Evolutionary conservation across 2,888 invertebrate species (phyloP).

Genomic region (Tillus elongatus): DNA sequence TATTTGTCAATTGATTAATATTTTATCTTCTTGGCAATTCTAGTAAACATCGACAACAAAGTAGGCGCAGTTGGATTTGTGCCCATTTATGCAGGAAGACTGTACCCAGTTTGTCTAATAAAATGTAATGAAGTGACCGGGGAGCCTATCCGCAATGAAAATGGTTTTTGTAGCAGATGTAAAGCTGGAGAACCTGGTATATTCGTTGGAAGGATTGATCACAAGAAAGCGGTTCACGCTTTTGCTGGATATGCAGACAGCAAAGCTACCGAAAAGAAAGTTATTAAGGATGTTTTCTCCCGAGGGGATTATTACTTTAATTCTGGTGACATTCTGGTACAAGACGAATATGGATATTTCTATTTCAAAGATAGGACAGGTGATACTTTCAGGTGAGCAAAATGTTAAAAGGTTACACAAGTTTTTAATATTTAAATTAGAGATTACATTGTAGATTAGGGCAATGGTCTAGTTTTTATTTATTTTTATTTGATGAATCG

Average conservation of each 20-base stretch:
- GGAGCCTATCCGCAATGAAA: conserved; percentile 58
- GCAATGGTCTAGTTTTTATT: too few relatives aligned
- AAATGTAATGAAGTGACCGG: conserved; percentile 60
- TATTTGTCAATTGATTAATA: too few relatives aligned
- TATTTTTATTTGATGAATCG: too few relatives aligned
- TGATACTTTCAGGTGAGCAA: conserved; percentile 60
- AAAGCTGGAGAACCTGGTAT: conserved; percentile 78
- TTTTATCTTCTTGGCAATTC: too few relatives aligned
- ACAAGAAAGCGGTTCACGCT: conserved; percentile 44
- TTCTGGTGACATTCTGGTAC: conserved; percentile 80
- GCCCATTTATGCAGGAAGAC: conserved; percentile 49
- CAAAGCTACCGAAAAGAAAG: conserved; percentile 61
- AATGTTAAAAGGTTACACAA: too few relatives aligned
- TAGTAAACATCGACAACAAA: conserved; percentile 84
- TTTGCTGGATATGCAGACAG: conserved; percentile 63
- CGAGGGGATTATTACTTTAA: conserved; percentile 83
- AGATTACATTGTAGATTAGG: too few relatives aligned
- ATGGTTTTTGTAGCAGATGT: conserved; percentile 71
- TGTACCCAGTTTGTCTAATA: conserved; percentile 61
- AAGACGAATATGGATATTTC: conserved; percentile 87
- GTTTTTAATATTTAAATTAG: too few relatives aligned
- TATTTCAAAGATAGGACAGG: conserved; percentile 88
- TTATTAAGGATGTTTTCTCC: conserved; percentile 61
- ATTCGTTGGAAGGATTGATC: conserved; percentile 63
- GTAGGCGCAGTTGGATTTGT: conserved; percentile 89